Base-by-base conservation (phyloP, 1,140 invertebrate species). In the Pararge aegeria region DNA sequence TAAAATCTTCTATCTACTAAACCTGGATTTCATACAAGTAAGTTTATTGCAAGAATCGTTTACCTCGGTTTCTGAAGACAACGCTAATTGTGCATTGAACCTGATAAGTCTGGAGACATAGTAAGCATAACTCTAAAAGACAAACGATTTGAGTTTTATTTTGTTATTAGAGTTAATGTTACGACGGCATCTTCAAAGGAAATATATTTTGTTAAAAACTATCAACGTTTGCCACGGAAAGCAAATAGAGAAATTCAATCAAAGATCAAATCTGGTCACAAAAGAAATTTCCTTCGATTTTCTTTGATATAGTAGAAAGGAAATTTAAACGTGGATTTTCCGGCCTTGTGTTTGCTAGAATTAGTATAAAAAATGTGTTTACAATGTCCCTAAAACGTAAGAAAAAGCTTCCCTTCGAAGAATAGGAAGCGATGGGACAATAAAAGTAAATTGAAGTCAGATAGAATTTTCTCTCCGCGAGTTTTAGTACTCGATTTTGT, bases 401-500 rank as follows among this genome's bases (percentile, higher is more conserved):
- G 64, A 78, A 77, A 84, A 77, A 79, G 67, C 73, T 80, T 78
- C 49, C 58, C 61, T 64, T 64, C 73, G 55, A 69, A 71, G 70
- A 72, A 78, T 80, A 74, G 76, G 75, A 83, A 81, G 75, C 75
- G 73, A 73, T 82, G 77, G 77, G 81, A 87, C 84, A 86, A 87
- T 87, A 87, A 87, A 87, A 87, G 81, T 84, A 86, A 87, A 87
- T 87, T 87, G 83, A 87, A 87, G 72, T 84, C 80, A 73, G 81
- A 88, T 88, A 88, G 84, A 88, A 88, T 86, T 88, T 84, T 88
- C 84, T 81, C 84, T 86, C 83, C 81, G 80, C 72, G 75, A 88
- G 81, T 88, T 88, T 88, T 86, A 88, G 80, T 82, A 75, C 80
- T 70, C 84, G 81, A 86, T 88, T 86, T 86, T 78, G 64, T 75